These are phyloP conservation scores for Myotis vivesi DNA, from an alignment of 2,797 vertebrate genomes.

Conservation along the genomic window DNA sequence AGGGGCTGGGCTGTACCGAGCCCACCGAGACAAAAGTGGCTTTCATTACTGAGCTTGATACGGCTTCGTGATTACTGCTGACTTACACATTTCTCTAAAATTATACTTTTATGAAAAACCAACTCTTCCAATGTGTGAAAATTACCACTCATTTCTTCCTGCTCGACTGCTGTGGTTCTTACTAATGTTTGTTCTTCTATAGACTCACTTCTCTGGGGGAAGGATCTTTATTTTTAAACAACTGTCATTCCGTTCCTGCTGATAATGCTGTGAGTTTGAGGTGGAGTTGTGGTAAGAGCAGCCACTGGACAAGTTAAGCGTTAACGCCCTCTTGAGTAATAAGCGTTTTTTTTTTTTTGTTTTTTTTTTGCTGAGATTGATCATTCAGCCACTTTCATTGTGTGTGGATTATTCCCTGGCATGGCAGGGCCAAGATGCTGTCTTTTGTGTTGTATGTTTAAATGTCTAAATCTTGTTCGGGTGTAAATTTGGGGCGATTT, in stretches of 20 bases:
- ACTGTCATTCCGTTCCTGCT: background rate
- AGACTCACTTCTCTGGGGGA: constrained; percentile 1
- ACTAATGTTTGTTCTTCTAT: constrained; percentile 59
- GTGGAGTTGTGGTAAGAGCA: background rate
- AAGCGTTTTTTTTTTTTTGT: background rate
- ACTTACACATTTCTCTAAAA: constrained; percentile 75
- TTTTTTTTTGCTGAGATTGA: background rate
- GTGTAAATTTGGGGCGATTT: background rate
- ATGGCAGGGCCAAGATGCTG: background rate
- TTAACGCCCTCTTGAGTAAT: background rate
- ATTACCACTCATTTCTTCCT: constrained; percentile 41
- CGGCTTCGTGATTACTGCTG: constrained; percentile 70
- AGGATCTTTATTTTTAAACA: background rate
- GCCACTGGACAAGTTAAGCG: background rate
- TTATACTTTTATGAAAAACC: constrained; percentile 73
- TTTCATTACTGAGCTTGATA: constrained; percentile 73
- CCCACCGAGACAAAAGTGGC: constrained; percentile 69
- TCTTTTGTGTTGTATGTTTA: background rate
- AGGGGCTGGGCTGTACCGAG: background rate
- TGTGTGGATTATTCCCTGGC: background rate
- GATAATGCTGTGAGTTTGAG: constrained; percentile 4
- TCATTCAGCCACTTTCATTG: background rate
- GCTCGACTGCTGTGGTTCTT: constrained; percentile 67
- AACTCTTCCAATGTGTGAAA: constrained; percentile 74
- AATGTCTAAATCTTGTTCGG: background rate